phyloP scores from a whole-genome alignment of 2,888 invertebrate genomes.

The Dicycla oo region DNA sequence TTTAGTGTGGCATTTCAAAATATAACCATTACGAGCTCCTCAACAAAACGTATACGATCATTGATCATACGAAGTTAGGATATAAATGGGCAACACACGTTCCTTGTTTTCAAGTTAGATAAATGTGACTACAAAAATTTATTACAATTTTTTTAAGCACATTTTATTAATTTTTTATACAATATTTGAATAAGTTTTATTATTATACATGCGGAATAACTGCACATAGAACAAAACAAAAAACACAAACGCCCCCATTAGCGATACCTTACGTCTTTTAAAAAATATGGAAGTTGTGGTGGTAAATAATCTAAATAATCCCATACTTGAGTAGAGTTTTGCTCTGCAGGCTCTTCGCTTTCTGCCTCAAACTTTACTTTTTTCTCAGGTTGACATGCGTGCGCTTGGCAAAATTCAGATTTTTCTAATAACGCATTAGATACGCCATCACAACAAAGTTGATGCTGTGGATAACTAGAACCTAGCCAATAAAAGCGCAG shows the following conservation, averaged over 20 bases:
- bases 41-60: slow-evolving; percentile 59
- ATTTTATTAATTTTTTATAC: not conserved
- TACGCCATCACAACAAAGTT: slow-evolving; percentile 61
- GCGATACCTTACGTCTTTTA: slow-evolving; percentile 65
- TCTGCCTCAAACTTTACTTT: not conserved
- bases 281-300: slow-evolving; percentile 80
- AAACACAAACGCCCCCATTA: slow-evolving; percentile 12
- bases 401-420: slow-evolving; percentile 58
- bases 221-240: slow-evolving; percentile 32
- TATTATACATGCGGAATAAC: slow-evolving; percentile 6
- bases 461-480: slow-evolving; percentile 61
- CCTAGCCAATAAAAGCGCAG: slow-evolving; percentile 67
- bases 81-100: slow-evolving; percentile 57
- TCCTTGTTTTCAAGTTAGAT: slow-evolving; percentile 48
- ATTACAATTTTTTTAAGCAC: slow-evolving; percentile 17
- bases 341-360: not conserved
- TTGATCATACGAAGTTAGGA: slow-evolving; percentile 64
- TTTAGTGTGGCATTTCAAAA: slow-evolving; percentile 64
- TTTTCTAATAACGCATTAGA: slow-evolving; percentile 71
- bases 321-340: slow-evolving; percentile 6
- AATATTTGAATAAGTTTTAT: slow-evolving; percentile 16
- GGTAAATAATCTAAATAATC: slow-evolving; percentile 77
- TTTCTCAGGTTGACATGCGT: slow-evolving; percentile 5
- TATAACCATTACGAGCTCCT: slow-evolving; percentile 63
- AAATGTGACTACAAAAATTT: slow-evolving; percentile 39